Conservation (phyloP, 2,113 vertebrate species). For the Hucho hucho region DNA sequence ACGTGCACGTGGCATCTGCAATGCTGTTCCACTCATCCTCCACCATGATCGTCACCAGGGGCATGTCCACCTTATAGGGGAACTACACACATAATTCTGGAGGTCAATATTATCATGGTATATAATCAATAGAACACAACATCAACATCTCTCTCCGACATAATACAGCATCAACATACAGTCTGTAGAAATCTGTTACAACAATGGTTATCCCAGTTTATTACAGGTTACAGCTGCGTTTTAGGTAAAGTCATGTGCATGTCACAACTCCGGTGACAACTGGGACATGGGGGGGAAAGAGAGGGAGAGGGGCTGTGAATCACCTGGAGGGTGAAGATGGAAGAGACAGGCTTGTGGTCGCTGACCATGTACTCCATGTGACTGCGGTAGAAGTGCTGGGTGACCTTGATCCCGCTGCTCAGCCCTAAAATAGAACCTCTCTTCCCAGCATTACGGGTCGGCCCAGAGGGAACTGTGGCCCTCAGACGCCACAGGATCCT, state of each 20-base stretch:
- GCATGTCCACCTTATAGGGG: slow-evolving; percentile 83
- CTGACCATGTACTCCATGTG: slow-evolving; percentile 93
- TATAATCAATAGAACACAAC: neutral
- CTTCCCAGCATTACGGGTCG: slow-evolving; percentile 62
- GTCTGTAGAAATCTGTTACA: neutral
- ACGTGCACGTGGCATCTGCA: slow-evolving; percentile 82
- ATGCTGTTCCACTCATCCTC: slow-evolving; percentile 90
- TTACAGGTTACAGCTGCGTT: neutral
- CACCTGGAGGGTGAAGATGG: slow-evolving; percentile 90
- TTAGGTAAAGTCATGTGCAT: neutral
- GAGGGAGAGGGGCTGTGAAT: slow-evolving; percentile 31
- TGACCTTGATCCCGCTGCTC: slow-evolving; percentile 77
- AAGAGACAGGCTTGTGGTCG: slow-evolving; percentile 96
- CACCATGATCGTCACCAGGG: slow-evolving; percentile 84
- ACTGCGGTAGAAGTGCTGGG: slow-evolving; percentile 88
- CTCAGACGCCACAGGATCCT: slow-evolving; percentile 91
- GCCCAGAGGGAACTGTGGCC: slow-evolving; percentile 68
- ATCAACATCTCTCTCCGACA: neutral
- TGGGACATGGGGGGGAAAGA: slow-evolving; percentile 21
- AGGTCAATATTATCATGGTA: neutral
- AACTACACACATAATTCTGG: slow-evolving; percentile 73
- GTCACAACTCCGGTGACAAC: slow-evolving; percentile 20
- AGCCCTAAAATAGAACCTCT: slow-evolving; percentile 65
- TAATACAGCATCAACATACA: neutral
- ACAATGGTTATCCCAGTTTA: neutral